Evolutionary conservation across 2,113 vertebrate genomes (phyloP), one percentile per base, ranked within the genome.

Genomic region (Ondatra zibethicus): DNA sequence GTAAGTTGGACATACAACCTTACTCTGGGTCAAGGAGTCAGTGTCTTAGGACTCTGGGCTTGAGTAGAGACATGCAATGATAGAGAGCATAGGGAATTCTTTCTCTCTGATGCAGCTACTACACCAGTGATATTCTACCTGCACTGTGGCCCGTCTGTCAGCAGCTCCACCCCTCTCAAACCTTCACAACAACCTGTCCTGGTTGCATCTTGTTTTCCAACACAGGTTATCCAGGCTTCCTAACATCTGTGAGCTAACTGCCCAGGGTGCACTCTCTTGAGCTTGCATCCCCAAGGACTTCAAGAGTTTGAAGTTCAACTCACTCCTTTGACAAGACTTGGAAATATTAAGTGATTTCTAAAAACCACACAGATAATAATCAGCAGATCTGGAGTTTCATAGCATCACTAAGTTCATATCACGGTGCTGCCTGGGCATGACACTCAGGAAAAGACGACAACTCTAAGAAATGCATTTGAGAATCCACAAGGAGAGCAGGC

Each of bases 71-170:
- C 25, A 55, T 3, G 4, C 50, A 72, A 73, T 16, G 50, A 29
- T 3, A 77, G 68, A 42, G 36, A 47, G n/a, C 1, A 19, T 27
- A 12, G 16, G 7, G 45, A 39, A n/a, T 9, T 84, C 45, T 19
- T 75, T n/a, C 0, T 2, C 33, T 55, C 52, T 16, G 66, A 10
- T 29, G 6, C 1, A 27, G 39, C 29, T 92, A 14, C 36, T 21
- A 11, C 31, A 13, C n/a, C 14, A 13, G 5, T 17, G 16, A 68
- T 63, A 66, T 10, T 33, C 2, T n/a, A 9, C 33, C 58, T 12
- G 27, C 8, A 19, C 77, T 4, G 0, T 1, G 6, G 10, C 27
- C 25, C 72, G 58, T 13, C 33, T 39, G 2, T 3, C 27, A 0
- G 14, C 63, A n/a, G 63, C 9, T 33, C 81, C 0, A 14, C 25